Evolutionary conservation across 2,113 vertebrate species (phyloP), one percentile per base, ranked within the genome.

Genomic region (Eira barbara): DNA sequence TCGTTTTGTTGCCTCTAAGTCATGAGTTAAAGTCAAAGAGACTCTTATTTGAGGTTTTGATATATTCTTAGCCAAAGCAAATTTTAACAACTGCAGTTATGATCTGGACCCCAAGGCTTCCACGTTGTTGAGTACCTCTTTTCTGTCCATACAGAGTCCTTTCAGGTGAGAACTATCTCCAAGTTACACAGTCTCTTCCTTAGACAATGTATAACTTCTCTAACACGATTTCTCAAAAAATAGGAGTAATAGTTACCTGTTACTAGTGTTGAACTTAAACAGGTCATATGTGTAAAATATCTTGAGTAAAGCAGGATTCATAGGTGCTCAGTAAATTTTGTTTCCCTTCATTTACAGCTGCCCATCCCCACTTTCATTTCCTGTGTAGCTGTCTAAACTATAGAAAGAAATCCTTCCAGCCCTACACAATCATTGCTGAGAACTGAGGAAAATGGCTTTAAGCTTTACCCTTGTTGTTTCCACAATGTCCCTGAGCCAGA

Each of bases 201-300:
- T 42, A 74, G 65, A 42, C 9, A 42, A 59, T 69, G 65, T 88
- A 42, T 42, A 92, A 57, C 45, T 87, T 73, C 9, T 85, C 36
- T 34, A 71, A 81, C 31, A 29, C 3, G 49, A 36, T 65, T 78
- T 73, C 21, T 49, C 67, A 34, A 45, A 82, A 95, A 93, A n/a
- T 12, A 49, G 3, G 15, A 76, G 34, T 31, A 34, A 67, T 29
- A 86, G 11, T 8, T 52, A 45, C 39, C 6, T 84, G 2, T 21
- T 76, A 85, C 76, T n/a, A 17, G 45, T 85, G 79, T 74, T 90
- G 85, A 89, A 29, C 42, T 71, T 86, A 81, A 89, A 34, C 31
- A 59, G 2, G 14, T 55, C 61, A 13, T 34, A 21, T 29, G 4
- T 55, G n/a, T 20, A 78, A 82, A 78, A 34, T 65, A 9, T 45